A percentile compares a stretch with the other conserved stretches of the same genome.
Conservation (phyloP, 2,888 invertebrate species). For the Drosophila yooni region DNA sequence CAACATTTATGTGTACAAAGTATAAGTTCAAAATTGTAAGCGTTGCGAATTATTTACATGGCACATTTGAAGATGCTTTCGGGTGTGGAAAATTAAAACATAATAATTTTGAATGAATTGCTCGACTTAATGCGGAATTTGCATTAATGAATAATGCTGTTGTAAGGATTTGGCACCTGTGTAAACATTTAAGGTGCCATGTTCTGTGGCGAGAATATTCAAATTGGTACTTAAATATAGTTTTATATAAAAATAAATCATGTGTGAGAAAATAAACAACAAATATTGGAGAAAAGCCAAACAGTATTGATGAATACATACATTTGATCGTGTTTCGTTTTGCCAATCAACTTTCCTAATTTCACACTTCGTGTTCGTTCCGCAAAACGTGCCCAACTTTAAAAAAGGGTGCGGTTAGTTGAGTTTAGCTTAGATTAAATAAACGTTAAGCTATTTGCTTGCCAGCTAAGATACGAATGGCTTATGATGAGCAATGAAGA, state of each 20-base stretch:
- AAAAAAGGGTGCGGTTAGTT: neutral
- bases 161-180: slow-evolving; percentile 32
- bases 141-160: slow-evolving; percentile 15
- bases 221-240: slow-evolving; percentile 16
- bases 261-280: neutral
- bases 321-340: neutral
- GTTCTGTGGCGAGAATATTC: slow-evolving; percentile 16
- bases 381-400: neutral
- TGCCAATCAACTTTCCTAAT: neutral
- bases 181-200: slow-evolving; percentile 35
- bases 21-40: slow-evolving; percentile 39
- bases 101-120: slow-evolving; percentile 16
- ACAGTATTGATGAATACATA: neutral
- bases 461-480: neutral
- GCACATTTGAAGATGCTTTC: slow-evolving; percentile 28
- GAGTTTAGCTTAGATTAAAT: neutral
- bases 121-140: slow-evolving; percentile 20
- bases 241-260: neutral
- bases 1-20: slow-evolving; percentile 22
- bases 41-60: slow-evolving; percentile 32
- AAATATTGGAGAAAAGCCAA: neutral
- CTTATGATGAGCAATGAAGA: neutral
- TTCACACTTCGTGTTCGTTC: neutral
- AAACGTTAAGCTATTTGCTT: neutral
- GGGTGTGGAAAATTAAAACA: slow-evolving; percentile 4